phyloP scores from a whole-genome alignment of 2,797 vertebrate genomes.

The Amazonetta brasiliensis region DNA sequence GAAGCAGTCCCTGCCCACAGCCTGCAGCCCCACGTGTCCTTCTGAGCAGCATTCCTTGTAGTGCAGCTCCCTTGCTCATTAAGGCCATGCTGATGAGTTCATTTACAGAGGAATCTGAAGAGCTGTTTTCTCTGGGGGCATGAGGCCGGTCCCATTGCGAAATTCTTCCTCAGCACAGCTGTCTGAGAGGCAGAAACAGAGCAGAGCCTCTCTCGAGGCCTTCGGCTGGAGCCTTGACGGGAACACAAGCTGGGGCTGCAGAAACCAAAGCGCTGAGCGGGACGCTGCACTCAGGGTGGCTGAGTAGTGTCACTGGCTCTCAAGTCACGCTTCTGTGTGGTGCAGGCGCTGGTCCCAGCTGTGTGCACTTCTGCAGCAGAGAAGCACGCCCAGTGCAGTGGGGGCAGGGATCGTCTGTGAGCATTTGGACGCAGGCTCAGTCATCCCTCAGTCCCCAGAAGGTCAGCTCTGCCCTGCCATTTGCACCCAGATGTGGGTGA shows the following conservation, averaged over 20 bases:
- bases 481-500: background rate
- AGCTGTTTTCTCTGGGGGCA: constrained; percentile 33
- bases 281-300: background rate
- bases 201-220: background rate
- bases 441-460: background rate
- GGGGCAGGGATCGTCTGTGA: background rate
- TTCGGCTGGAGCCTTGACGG: background rate
- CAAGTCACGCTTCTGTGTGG: background rate
- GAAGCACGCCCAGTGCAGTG: background rate
- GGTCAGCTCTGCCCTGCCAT: background rate
- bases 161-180: constrained; percentile 41
- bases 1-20: background rate
- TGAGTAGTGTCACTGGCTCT: background rate
- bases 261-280: background rate
- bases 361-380: background rate
- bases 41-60: background rate
- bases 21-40: background rate
- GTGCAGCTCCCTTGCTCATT: background rate
- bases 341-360: background rate
- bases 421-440: background rate
- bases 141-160: constrained; percentile 18
- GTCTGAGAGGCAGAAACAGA: constrained; percentile 18
- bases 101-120: constrained; percentile 41
- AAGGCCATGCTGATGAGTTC: background rate
- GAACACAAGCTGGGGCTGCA: background rate